These are phyloP conservation scores for Stylophora pistillata DNA, from an alignment of 64 coral and sea anemone species.

Conservation along the genomic window DNA sequence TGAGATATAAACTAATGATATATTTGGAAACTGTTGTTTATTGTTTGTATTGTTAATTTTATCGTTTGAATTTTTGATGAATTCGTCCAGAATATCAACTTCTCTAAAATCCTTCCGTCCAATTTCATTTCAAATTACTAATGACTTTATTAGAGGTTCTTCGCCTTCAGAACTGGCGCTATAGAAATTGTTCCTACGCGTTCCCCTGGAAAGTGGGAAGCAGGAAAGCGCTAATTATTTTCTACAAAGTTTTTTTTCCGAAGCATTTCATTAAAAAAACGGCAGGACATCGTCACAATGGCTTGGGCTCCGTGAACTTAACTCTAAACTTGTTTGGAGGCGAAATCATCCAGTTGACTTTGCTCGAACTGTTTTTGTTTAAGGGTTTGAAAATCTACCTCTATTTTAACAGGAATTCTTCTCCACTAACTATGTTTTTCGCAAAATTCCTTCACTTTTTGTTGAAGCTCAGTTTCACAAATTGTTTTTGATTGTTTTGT, in stretches of 20 bases:
- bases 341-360: not conserved
- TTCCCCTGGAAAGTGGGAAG: not conserved
- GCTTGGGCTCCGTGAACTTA: not conserved
- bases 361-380: not conserved
- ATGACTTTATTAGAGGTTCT: too few species aligned
- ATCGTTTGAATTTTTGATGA: not conserved
- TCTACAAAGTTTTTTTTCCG: not conserved
- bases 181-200: not conserved
- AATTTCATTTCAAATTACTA: not conserved
- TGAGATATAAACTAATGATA: not conserved
- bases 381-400: not conserved
- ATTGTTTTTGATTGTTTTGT: slow-evolving; percentile 18
- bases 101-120: not conserved
- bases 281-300: slow-evolving; percentile 14
- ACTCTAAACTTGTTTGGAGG: not conserved
- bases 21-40: not conserved
- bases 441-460: slow-evolving; percentile 18
- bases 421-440: not conserved
- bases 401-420: not conserved
- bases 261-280: slow-evolving; percentile 43
- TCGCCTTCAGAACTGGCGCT: not conserved
- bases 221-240: not conserved
- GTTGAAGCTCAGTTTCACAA: not conserved
- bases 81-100: not conserved
- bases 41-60: not conserved